phyloP scores from a whole-genome alignment of 2,797 vertebrate species.

The Danio jaintianensis region DNA sequence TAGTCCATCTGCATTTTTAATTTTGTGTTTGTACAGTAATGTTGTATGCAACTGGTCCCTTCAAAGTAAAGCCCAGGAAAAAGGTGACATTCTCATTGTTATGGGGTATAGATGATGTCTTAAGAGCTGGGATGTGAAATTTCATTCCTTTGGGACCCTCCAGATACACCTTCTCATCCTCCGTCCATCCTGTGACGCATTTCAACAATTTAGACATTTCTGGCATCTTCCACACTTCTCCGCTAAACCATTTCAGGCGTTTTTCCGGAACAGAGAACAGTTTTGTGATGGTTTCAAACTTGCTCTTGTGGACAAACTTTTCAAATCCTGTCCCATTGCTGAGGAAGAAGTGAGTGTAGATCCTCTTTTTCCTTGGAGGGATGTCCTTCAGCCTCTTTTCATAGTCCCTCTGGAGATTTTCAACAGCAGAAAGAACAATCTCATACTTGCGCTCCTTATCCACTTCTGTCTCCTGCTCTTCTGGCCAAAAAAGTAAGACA shows the following conservation, averaged over 20 bases:
- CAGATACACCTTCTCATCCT: constrained; percentile 78
- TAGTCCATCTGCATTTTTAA: background rate
- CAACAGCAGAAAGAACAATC: constrained; percentile 74
- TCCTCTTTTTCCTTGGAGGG: constrained; percentile 76
- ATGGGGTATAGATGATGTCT: constrained; percentile 76
- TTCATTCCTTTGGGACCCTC: constrained; percentile 72
- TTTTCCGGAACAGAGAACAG: constrained; percentile 65
- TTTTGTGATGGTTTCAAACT: constrained; percentile 69
- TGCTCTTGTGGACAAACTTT: constrained; percentile 75
- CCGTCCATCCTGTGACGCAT: constrained; percentile 83
- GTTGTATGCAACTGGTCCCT: constrained; percentile 81
- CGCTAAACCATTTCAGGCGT: constrained; percentile 72
- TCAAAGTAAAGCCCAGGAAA: constrained; percentile 84
- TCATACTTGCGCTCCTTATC: constrained; percentile 75
- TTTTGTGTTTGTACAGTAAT: constrained; percentile 63
- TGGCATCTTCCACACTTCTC: constrained; percentile 72
- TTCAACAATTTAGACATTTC: constrained; percentile 70
- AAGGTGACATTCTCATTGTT: constrained; percentile 86
- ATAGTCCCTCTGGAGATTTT: constrained; percentile 73
- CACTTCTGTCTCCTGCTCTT: constrained; percentile 72
- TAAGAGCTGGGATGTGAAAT: constrained; percentile 73
- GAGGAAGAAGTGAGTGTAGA: constrained; percentile 83
- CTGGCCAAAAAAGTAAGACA: constrained; percentile 86
- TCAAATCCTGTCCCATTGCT: constrained; percentile 73
- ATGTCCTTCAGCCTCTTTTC: constrained; percentile 79